Evolutionary conservation across 2,113 vertebrate species (phyloP).

Genomic region (Passer montanus): DNA sequence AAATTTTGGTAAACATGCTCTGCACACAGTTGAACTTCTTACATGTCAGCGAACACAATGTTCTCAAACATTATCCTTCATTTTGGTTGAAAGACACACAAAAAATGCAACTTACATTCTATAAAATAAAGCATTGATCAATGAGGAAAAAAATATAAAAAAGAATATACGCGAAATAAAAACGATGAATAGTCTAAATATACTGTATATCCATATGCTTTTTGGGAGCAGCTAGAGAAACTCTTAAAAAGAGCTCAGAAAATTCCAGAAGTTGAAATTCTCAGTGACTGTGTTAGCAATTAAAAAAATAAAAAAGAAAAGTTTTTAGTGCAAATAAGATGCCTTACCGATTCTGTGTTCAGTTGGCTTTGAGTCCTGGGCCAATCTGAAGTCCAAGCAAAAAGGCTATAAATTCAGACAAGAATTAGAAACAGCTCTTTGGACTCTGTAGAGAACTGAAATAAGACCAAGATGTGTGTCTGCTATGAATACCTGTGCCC

Average conservation of each 20-base stretch:
- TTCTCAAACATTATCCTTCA: background rate
- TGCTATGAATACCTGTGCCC: background rate
- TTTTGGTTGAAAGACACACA: background rate
- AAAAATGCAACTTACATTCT: background rate
- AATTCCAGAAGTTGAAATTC: background rate
- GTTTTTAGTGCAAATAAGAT: background rate
- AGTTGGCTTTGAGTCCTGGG: background rate
- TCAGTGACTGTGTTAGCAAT: background rate
- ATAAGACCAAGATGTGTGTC: background rate
- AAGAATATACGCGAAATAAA: background rate
- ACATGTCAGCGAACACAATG: background rate
- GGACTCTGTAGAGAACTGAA: background rate
- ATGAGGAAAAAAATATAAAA: background rate
- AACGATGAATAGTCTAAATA: background rate
- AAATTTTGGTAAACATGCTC: background rate
- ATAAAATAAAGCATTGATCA: background rate
- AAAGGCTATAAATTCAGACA: slow-evolving; percentile 12
- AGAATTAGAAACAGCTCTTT: slow-evolving; percentile 12
- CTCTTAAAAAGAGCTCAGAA: background rate
- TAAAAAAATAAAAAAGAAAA: background rate
- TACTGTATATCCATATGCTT: background rate
- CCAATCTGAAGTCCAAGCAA: background rate
- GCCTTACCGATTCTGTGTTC: background rate
- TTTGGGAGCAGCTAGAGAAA: background rate
- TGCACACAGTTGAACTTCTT: background rate